A percentile compares a stretch with the other conserved stretches of the same genome.
phyloP scores from a whole-genome alignment of 2,888 invertebrate genomes.

The Ormyrus pomaceus region DNA sequence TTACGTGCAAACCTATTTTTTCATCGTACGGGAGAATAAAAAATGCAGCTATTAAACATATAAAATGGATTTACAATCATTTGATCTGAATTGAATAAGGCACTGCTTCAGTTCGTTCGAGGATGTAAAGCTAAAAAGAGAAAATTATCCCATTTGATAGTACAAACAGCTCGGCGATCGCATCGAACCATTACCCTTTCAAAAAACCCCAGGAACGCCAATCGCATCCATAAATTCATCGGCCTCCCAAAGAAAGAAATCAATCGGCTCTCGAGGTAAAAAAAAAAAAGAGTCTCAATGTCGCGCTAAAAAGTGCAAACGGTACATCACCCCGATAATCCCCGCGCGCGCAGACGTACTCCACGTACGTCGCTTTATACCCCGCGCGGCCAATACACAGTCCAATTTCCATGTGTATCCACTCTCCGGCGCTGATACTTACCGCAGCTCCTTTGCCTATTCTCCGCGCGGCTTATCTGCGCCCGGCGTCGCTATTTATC shows the following conservation, averaged over 20 bases:
- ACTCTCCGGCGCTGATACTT: neutral
- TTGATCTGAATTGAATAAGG: no score
- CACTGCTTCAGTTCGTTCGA: no score
- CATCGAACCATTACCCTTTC: neutral
- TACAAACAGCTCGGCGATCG: neutral
- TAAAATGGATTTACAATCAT: no score
- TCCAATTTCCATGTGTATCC: neutral
- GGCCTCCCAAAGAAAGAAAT: no score
- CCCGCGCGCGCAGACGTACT: neutral
- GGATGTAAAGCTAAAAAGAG: neutral
- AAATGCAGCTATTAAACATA: no score
- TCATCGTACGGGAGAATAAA: no score
- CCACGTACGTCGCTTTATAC: neutral
- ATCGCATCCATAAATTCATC: no score
- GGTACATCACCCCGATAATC: neutral
- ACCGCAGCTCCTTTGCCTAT: neutral
- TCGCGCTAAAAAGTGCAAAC: conserved; percentile 27
- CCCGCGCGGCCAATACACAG: neutral
- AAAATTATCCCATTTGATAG: neutral
- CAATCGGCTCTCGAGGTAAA: neutral
- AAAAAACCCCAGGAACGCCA: neutral
- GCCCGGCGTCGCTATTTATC: conserved; percentile 14
- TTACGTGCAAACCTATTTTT: no score
- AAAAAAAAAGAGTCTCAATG: conserved; percentile 1
- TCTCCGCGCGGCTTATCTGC: conserved; percentile 28